Conservation (phyloP, 2,888 invertebrate genomes). For the Tigriopus californicus region DNA sequence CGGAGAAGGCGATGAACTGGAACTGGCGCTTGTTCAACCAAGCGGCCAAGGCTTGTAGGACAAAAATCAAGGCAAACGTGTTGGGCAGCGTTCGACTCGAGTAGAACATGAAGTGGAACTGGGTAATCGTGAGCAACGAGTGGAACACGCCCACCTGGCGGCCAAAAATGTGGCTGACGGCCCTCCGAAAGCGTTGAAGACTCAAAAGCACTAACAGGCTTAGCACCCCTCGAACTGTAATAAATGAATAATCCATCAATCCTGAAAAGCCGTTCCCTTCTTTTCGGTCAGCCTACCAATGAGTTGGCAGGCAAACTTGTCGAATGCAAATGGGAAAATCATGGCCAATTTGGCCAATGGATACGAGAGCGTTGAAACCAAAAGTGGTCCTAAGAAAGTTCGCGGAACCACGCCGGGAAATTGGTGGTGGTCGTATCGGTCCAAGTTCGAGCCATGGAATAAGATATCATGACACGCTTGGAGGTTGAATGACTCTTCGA, state of each 20-base stretch:
- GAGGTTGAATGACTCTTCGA: conserved; percentile 96
- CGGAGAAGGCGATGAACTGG: conserved; percentile 62
- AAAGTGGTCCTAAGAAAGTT: conserved; percentile 76
- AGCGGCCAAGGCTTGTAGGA: conserved; percentile 58
- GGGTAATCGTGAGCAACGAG: conserved; percentile 61
- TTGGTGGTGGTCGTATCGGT: conserved; percentile 91
- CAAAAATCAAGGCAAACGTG: conserved; percentile 73
- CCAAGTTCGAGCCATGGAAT: conserved; percentile 62
- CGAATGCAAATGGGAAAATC: conserved; percentile 45
- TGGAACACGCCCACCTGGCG: conserved; percentile 58
- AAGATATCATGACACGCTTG: conserved; percentile 95
- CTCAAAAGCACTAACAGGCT: conserved; percentile 52
- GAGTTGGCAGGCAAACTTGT: conserved; percentile 74
- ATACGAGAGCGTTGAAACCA: conserved; percentile 53
- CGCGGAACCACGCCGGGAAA: conserved; percentile 96
- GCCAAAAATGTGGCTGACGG: conserved; percentile 59
- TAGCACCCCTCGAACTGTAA: conserved; percentile 61
- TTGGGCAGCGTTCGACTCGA: conserved; percentile 85
- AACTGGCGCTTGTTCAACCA: conserved; percentile 60
- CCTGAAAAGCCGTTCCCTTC: no score
- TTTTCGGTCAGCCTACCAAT: no score
- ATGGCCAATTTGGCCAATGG: conserved; percentile 51
- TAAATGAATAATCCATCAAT: no score
- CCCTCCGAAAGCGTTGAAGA: conserved; percentile 50
- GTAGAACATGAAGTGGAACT: conserved; percentile 97